Evolutionary conservation across 2,797 vertebrate species (phyloP), one percentile per base, ranked within the genome.

Genomic region (Chelonia mydas): DNA sequence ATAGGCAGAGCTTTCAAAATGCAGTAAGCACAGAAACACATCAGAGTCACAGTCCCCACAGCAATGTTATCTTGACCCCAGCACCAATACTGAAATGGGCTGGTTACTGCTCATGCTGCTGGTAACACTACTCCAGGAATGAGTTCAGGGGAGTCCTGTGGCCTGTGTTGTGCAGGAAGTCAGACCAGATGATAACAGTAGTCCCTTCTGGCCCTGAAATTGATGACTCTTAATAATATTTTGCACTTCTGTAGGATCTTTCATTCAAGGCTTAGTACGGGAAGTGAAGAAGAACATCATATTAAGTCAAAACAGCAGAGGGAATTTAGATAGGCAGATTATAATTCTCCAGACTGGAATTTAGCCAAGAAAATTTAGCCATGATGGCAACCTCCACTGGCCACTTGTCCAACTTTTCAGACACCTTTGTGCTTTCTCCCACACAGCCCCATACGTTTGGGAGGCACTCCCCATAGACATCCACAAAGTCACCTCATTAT

Each of bases 281-380:
- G 83, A 51, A 33, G 51, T 0, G 47, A 37, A n/a, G 80, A 88
- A 61, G 88, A 55, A 49, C 6, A 55, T 77, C 31, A 1, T 11
- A 8, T 21, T 78, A 83, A 78, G 15, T 55, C 13, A 83, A 7
- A 50, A 65, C 88, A 3, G 47, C 16, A 2, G 0, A 4, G 89
- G 77, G 72, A 89, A 76, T 80, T 80, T 9, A 91, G 93, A 89
- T 87, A 87, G 82, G 86, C 77, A 84, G 81, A 89, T 84, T 89
- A 83, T n/a, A 87, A 92, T 92, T 9, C 85, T 2, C 79, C 78
- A 89, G 82, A 80, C 59, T 87, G 54, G 81, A 87, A 84, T 82
- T 87, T 87, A 87, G 90, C 65, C 23, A 53, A 94, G 76, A 80
- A 65, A n/a, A 65, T 65, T 4, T 65, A 65, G 65, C 10, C 19